phyloP scores from a whole-genome alignment of 2,797 vertebrate genomes.

The Acanthurus leucopareius region DNA sequence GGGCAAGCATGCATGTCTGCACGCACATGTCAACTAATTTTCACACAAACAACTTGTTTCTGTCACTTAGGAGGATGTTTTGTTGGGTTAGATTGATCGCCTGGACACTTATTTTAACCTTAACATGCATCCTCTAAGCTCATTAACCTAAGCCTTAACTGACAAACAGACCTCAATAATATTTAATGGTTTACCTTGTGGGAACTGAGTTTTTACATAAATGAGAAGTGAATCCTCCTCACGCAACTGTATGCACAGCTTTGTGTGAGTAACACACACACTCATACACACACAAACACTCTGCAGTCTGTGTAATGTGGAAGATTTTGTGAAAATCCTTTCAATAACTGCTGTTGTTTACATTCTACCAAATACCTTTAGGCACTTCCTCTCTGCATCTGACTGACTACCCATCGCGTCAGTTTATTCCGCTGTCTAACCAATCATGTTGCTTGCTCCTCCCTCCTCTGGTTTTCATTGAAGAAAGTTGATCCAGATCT shows the following conservation, averaged over 20 bases:
- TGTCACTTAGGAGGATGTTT: neutral
- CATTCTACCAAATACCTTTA: slow-evolving; percentile 50
- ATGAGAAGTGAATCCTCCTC: slow-evolving; percentile 15
- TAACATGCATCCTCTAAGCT: neutral
- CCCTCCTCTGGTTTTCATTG: slow-evolving; percentile 52
- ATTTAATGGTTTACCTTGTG: neutral
- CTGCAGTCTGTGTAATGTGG: slow-evolving; percentile 46
- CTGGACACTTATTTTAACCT: neutral
- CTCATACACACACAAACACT: slow-evolving; percentile 20
- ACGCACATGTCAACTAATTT: slow-evolving; percentile 37
- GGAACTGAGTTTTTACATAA: slow-evolving; percentile 17
- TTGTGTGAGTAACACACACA: slow-evolving; percentile 22
- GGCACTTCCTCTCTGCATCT: slow-evolving; percentile 59
- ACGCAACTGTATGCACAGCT: slow-evolving; percentile 21
- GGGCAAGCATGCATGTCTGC: slow-evolving; percentile 60
- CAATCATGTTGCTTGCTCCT: slow-evolving; percentile 56
- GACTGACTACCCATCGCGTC: slow-evolving; percentile 58
- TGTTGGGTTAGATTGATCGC: neutral
- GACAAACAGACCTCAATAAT: neutral
- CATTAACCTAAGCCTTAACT: fast-evolving
- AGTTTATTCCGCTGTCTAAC: slow-evolving; percentile 49
- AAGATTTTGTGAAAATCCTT: slow-evolving; percentile 64
- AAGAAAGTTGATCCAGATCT: slow-evolving; percentile 73
- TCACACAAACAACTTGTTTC: slow-evolving; percentile 11
- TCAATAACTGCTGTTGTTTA: slow-evolving; percentile 76